Conservation (phyloP, 2,797 vertebrate genomes). For the Syngnathus rostellatus region DNA sequence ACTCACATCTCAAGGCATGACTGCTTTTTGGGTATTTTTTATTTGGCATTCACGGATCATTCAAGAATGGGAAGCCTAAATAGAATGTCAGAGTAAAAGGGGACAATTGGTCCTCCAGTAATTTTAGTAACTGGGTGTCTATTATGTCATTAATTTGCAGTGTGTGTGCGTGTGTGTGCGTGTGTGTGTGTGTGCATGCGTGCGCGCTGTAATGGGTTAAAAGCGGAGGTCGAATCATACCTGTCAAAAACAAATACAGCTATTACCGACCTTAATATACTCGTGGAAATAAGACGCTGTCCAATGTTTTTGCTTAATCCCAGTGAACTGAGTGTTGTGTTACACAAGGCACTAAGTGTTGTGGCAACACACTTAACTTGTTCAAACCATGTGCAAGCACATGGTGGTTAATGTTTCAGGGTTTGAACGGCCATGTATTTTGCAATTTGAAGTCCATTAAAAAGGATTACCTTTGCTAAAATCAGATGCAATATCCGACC, state of each 20-base stretch:
- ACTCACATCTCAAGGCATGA: neutral
- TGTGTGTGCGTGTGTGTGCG: no score
- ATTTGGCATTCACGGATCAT: neutral
- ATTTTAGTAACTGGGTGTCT: neutral
- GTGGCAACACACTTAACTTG: neutral
- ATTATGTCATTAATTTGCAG: neutral
- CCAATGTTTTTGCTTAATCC: neutral
- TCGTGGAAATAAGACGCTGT: neutral
- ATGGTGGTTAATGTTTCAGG: conserved; percentile 1
- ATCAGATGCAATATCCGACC: conserved; percentile 23
- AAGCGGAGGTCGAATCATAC: neutral
- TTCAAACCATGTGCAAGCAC: neutral
- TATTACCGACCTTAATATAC: no score
- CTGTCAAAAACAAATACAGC: neutral
- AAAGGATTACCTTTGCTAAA: conserved; percentile 29
- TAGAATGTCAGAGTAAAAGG: neutral
- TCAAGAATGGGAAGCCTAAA: neutral
- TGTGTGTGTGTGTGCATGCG: no score
- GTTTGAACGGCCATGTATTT: neutral
- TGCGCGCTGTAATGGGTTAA: neutral
- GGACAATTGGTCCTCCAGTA: neutral
- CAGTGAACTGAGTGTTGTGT: neutral
- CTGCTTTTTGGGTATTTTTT: neutral
- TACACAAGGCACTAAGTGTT: neutral
- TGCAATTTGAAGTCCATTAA: neutral